These are phyloP conservation scores for Telmatochromis brachygnathus DNA, from an alignment of 2,113 vertebrate species.

Conservation along the genomic window DNA sequence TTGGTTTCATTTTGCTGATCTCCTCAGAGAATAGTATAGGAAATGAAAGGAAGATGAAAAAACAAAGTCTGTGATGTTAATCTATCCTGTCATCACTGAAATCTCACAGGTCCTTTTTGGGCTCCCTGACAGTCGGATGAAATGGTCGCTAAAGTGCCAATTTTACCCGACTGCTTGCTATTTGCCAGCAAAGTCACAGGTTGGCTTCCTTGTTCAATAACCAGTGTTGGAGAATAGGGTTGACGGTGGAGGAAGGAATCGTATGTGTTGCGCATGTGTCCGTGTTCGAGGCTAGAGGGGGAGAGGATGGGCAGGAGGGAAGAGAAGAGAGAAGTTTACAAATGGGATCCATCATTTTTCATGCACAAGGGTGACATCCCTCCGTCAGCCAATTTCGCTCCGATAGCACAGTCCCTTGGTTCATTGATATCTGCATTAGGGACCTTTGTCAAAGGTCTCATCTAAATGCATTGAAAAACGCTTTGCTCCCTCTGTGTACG, in stretches of 20 bases:
- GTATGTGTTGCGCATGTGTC: not conserved
- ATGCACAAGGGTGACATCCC: constrained; percentile 70
- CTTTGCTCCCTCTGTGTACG: constrained; percentile 57
- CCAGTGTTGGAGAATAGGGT: not conserved
- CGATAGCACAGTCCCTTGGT: constrained; percentile 69
- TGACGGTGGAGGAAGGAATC: not conserved
- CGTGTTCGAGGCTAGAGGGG: not conserved
- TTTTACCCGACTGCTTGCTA: constrained; percentile 58
- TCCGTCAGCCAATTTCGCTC: constrained; percentile 72
- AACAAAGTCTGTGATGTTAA: constrained; percentile 62
- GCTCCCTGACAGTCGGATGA: constrained; percentile 48
- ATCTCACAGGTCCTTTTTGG: constrained; percentile 25
- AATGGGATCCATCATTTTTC: constrained; percentile 78
- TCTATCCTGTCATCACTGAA: constrained; percentile 58
- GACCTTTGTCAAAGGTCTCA: constrained; percentile 80
- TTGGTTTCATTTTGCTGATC: constrained; percentile 52
- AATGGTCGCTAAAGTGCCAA: constrained; percentile 62
- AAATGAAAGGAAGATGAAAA: constrained; percentile 60
- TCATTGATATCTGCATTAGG: constrained; percentile 78
- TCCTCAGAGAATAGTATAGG: constrained; percentile 25
- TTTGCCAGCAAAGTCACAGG: constrained; percentile 44
- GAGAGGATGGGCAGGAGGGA: not conserved
- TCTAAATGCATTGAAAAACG: constrained; percentile 81
- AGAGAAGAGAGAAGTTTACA: constrained; percentile 57
- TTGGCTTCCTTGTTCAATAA: constrained; percentile 56